These are phyloP conservation scores for Cavia porcellus DNA, from an alignment of 2,113 vertebrate genomes.

Conservation along the genomic window DNA sequence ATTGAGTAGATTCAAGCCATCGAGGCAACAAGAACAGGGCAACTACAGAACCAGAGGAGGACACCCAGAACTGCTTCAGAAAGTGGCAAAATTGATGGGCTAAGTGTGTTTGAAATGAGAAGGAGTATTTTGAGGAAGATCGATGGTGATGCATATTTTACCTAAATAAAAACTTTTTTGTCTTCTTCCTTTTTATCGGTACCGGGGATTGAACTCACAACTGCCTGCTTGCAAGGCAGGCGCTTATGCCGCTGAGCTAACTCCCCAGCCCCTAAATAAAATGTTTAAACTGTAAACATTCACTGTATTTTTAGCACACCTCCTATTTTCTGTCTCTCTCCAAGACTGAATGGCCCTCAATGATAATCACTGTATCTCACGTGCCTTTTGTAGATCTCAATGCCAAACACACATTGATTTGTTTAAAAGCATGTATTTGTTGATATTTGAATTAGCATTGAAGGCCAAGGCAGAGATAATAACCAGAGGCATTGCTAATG, in stretches of 20 bases:
- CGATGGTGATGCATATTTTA: neutral
- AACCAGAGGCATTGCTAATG: neutral
- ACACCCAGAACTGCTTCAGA: neutral
- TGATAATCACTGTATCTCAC: neutral
- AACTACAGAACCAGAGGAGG: neutral
- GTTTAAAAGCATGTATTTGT: conserved; percentile 20
- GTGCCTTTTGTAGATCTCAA: neutral
- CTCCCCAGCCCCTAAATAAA: neutral
- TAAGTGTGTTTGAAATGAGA: neutral
- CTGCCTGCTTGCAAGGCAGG: too few species aligned
- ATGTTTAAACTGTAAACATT: neutral
- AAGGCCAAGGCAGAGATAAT: neutral
- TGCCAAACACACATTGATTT: neutral
- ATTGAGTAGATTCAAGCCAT: neutral
- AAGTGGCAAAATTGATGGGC: neutral
- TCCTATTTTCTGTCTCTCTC: neutral
- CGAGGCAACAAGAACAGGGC: neutral
- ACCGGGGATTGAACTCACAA: too few species aligned
- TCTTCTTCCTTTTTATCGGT: too few species aligned
- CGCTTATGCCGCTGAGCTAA: too few species aligned
- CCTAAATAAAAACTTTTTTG: neutral
- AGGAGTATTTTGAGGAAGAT: neutral
- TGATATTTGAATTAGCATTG: conserved; percentile 22
- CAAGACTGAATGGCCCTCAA: neutral
- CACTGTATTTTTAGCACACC: neutral